Base-by-base conservation (phyloP, 2,113 vertebrate genomes). In the Macaca mulatta region DNA sequence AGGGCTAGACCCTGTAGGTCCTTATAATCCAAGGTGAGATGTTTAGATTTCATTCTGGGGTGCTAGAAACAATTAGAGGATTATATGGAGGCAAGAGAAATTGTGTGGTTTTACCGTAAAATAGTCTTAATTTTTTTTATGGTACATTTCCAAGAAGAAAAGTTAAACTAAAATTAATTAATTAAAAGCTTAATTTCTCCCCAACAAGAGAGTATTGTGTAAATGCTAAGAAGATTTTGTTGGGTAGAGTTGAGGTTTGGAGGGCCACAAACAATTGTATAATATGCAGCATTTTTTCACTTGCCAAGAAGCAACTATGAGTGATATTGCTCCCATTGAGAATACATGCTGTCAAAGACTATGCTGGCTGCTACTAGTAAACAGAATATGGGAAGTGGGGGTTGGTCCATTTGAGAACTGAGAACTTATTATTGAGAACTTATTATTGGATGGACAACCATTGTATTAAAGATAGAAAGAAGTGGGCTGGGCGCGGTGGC, bases 161-260 rank as follows among this genome's bases (percentile, higher is more conserved):
- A 72, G 27, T 59, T 55, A 87, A 74, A 43, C 50, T 81, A 50
- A 74, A 89, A 57, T 70, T 70, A 45, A 57, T 82, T 79, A 89
- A 81, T 81, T 92, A 61, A 90, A 93, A 38, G 61, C 27, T 80
- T 52, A 84, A 95, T n/a, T 90, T 75, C 55, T 82, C 9, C 35
- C 50, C 59, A 50, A 48, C 3, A 61, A 69, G 23, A 81, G 14
- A 67, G 8, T 57, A 43, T 30, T 82, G 40, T 22, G 32, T 96
- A 94, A 64, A 69, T 77, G 72, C 23, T 85, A 87, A 75, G 38
- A n/a, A 27, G 3, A 25, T 78, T 93, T 88, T 90, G 25, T 81
- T 92, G 30, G 9, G 9, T 69, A 89, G 27, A 89, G 4, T 48
- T 81, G 78, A 80, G 27, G 16, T 94, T 84, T 43, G 55, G 3